Percentiles rank a stretch among this genome's conserved stretches.
These are phyloP conservation scores for Chlamydotis undulata DNA, from an alignment of 2,113 vertebrate genomes.

Conservation along the genomic window DNA sequence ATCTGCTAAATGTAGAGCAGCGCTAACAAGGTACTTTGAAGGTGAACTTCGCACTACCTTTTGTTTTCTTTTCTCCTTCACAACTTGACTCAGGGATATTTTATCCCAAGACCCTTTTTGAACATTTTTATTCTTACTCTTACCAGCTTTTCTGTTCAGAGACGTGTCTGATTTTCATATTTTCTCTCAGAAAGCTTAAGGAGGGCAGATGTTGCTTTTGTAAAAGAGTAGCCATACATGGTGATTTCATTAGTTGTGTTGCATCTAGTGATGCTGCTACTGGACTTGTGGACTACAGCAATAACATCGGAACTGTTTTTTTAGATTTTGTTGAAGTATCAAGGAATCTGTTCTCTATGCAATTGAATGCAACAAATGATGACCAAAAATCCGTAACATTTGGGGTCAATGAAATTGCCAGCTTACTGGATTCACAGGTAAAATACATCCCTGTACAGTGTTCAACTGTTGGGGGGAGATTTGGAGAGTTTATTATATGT, in stretches of 20 bases:
- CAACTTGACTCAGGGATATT: not conserved
- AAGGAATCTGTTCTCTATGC: conserved; percentile 79
- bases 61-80: not conserved
- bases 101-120: not conserved
- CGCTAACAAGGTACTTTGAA: not conserved
- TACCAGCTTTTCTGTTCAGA: not conserved
- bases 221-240: not conserved
- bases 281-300: not conserved
- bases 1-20: not conserved
- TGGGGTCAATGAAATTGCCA: conserved; percentile 64
- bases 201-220: not conserved
- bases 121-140: not conserved
- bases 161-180: not conserved
- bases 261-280: not conserved
- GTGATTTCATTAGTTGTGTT: not conserved
- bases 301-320: not conserved
- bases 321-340: conserved; percentile 84
- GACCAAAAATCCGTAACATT: conserved; percentile 12
- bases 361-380: conserved; percentile 63
- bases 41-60: not conserved
- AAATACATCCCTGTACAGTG: not conserved
- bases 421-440: conserved; percentile 75
- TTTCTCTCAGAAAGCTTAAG: not conserved
- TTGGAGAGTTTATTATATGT: not conserved
- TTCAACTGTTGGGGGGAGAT: not conserved